Evolutionary conservation across 2,797 vertebrate species (phyloP), one percentile per base, ranked within the genome.

Genomic region (Capromys pilorides): DNA sequence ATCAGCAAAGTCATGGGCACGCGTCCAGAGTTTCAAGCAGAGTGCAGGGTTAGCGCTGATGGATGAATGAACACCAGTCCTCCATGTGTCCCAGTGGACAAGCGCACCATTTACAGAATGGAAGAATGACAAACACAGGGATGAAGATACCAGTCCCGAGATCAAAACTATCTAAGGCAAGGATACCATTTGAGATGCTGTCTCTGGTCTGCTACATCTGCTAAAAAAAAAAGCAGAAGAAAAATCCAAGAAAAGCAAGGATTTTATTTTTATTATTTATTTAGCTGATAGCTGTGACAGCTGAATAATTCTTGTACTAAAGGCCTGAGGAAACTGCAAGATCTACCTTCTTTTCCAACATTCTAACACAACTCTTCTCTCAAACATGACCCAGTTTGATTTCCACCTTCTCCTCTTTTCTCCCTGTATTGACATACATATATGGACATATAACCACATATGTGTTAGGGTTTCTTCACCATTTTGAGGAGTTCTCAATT

Each of bases 231-330:
- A 94, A 93, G 85, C 19, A 71, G 28, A 62, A 93, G 39, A 92
- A 92, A 92, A 69, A 36, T 14, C 49, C 39, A 69, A 93, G 86
- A 83, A 85, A 88, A 86, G 75, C 8, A 78, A 45, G n/a, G 1
- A 71, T 51, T 54, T 95, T 86, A 57, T 73, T 91, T 91, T 94
- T 64, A 16, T 33, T 83, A 54, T 79, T 66, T 73, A 57, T 61
- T 93, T 91, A 71, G 57, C 77, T 26, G 79, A 75, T 86, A 94
- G 6, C 54, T n/a, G 51, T 36, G 39, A 73, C 3, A 69, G 21
- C 19, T 19, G 18, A 86, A 91, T 69, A 96, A 26, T 1, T 86
- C 86, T 83, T 84, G 59, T 75, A 83, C 62, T 87, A 86, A 83
- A 83, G 13, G n/a, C 80, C 1, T 3, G n/a, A 64, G 49, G 33